Percentiles rank a stretch among this genome's conserved stretches.
These are phyloP conservation scores for Callospermophilus lateralis DNA, from an alignment of 2,113 vertebrate species.

Conservation along the genomic window DNA sequence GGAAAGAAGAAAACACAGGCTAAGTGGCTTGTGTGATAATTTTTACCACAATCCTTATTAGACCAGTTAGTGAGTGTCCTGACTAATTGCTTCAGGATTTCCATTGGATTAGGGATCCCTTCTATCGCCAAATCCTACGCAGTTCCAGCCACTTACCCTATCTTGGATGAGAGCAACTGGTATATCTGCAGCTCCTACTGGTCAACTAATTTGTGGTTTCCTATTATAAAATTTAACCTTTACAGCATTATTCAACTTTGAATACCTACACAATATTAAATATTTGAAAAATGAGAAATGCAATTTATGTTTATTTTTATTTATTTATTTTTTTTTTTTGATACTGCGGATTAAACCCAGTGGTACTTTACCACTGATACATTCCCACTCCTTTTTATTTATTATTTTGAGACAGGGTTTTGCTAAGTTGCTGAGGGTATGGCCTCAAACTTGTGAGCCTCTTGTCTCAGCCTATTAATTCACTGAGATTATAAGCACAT, in stretches of 20 bases:
- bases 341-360: too few relatives aligned
- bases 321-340: too few relatives aligned
- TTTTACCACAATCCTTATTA: not conserved
- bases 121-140: not conserved
- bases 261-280: not conserved
- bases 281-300: slow-evolving; percentile 18
- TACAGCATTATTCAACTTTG: not conserved
- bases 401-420: too few relatives aligned
- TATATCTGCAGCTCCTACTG: not conserved
- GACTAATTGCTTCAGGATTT: not conserved
- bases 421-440: too few relatives aligned
- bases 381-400: too few relatives aligned
- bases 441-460: too few relatives aligned
- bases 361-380: too few relatives aligned
- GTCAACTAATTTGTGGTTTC: not conserved
- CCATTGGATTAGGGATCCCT: not conserved
- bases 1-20: not conserved
- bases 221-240: not conserved
- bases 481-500: too few relatives aligned
- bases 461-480: too few relatives aligned
- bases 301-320: not conserved
- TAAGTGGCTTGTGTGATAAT: not conserved
- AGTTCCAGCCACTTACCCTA: not conserved
- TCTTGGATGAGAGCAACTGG: not conserved
- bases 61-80: not conserved